Evolutionary conservation across 2,113 vertebrate species (phyloP).

Genomic region (Python bivittatus): DNA sequence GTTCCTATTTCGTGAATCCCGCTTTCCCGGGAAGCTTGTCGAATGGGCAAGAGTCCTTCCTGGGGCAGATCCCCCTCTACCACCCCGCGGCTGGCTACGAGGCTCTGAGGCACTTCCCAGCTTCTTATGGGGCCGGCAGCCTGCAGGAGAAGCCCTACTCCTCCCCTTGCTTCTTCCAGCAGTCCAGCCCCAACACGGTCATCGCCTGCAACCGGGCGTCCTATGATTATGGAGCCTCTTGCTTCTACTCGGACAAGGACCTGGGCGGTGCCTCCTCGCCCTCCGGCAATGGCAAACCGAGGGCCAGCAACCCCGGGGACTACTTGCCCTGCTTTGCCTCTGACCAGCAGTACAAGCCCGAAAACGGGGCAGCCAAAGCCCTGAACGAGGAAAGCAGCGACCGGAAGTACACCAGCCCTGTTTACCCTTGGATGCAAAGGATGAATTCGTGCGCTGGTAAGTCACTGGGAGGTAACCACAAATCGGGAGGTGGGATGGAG

Average conservation of each 20-base stretch:
- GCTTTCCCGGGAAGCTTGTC: constrained; percentile 83
- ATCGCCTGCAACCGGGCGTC: constrained; percentile 81
- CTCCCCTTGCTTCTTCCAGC: constrained; percentile 82
- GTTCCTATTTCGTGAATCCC: constrained; percentile 87
- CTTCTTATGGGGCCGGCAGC: constrained; percentile 80
- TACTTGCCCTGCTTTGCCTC: constrained; percentile 77
- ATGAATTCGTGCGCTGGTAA: constrained; percentile 84
- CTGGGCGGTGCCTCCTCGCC: constrained; percentile 74
- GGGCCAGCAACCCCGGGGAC: constrained; percentile 78
- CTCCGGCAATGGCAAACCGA: constrained; percentile 74
- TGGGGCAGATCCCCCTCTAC: constrained; percentile 79
- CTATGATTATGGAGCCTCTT: constrained; percentile 83
- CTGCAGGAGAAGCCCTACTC: constrained; percentile 83
- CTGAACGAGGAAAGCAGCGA: constrained; percentile 78
- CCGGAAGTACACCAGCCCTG: constrained; percentile 84
- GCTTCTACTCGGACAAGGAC: constrained; percentile 84
- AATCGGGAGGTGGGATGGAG: background rate
- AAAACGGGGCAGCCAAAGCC: constrained; percentile 75
- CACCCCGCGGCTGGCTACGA: constrained; percentile 73
- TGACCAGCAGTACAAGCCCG: constrained; percentile 79
- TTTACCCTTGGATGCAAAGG: constrained; percentile 86
- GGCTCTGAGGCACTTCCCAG: constrained; percentile 83
- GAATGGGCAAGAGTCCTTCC: constrained; percentile 79
- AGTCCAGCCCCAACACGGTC: constrained; percentile 74
- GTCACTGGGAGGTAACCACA: constrained; percentile 51